Evolutionary conservation across 2,113 vertebrate genomes (phyloP).

Genomic region (Oenanthe melanoleuca): DNA sequence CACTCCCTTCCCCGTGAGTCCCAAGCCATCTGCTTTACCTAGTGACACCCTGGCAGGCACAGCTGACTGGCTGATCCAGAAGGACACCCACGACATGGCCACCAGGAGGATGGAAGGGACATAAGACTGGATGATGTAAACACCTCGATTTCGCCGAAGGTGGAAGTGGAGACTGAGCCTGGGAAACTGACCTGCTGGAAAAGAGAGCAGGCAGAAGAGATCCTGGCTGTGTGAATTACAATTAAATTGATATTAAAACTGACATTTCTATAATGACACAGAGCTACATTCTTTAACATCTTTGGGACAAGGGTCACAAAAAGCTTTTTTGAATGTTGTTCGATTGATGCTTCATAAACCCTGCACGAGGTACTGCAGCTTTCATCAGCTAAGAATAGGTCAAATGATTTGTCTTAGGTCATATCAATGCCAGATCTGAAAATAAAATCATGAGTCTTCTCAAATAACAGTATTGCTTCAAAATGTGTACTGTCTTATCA

Average conservation of each 20-base stretch:
- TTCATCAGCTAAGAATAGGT: slow-evolving; percentile 59
- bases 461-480: slow-evolving; percentile 59
- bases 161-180: slow-evolving; percentile 92
- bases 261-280: background rate
- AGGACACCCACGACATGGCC: slow-evolving; percentile 99
- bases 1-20: background rate
- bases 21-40: slow-evolving; percentile 72
- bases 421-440: slow-evolving; percentile 65
- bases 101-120: slow-evolving; percentile 94
- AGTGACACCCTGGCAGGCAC: slow-evolving; percentile 94
- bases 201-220: background rate
- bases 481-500: slow-evolving; percentile 68
- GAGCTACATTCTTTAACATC: background rate
- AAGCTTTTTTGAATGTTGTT: background rate
- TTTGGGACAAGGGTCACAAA: background rate
- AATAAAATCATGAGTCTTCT: slow-evolving; percentile 64
- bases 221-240: background rate
- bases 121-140: slow-evolving; percentile 98
- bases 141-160: slow-evolving; percentile 89
- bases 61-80: slow-evolving; percentile 98
- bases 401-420: slow-evolving; percentile 50
- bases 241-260: background rate
- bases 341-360: background rate
- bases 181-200: slow-evolving; percentile 90
- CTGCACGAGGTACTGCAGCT: background rate